Percentiles rank a stretch among this genome's conserved stretches.
These are phyloP conservation scores for Sebastes taczanowskii DNA, from an alignment of 2,797 vertebrate genomes.

Conservation along the genomic window DNA sequence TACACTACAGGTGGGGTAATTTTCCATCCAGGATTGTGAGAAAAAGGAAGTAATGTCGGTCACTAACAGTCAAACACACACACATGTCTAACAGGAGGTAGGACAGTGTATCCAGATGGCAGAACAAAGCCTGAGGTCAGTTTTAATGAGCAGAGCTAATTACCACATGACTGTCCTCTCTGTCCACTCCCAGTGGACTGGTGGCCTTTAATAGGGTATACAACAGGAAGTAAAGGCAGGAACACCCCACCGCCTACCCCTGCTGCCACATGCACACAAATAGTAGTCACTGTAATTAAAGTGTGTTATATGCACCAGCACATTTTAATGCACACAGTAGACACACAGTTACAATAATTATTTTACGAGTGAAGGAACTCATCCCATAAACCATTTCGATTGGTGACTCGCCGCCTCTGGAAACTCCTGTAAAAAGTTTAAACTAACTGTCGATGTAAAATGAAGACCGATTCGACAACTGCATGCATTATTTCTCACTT, in stretches of 20 bases:
- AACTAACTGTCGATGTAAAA: too few species aligned
- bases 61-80: neutral
- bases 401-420: too few species aligned
- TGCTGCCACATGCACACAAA: neutral
- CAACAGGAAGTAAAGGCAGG: slow-evolving; percentile 60
- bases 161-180: slow-evolving; percentile 61
- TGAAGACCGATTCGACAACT: too few species aligned
- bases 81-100: slow-evolving; percentile 48
- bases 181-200: slow-evolving; percentile 51
- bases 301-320: neutral
- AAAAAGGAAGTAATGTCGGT: slow-evolving; percentile 1
- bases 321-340: neutral
- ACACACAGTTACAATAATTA: neutral
- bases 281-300: neutral
- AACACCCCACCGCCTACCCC: slow-evolving; percentile 4
- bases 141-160: slow-evolving; percentile 75
- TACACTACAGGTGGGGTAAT: neutral
- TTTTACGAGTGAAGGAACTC: too few species aligned
- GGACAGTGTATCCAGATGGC: slow-evolving; percentile 67
- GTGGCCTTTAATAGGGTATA: slow-evolving; percentile 43
- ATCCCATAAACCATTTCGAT: too few species aligned
- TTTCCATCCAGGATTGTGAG: neutral
- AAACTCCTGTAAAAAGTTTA: too few species aligned
- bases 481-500: too few species aligned
- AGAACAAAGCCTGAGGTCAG: slow-evolving; percentile 69